Percentiles rank a stretch among this genome's conserved stretches.
Conservation (phyloP, 2,797 vertebrate genomes). For the Pampus argenteus region DNA sequence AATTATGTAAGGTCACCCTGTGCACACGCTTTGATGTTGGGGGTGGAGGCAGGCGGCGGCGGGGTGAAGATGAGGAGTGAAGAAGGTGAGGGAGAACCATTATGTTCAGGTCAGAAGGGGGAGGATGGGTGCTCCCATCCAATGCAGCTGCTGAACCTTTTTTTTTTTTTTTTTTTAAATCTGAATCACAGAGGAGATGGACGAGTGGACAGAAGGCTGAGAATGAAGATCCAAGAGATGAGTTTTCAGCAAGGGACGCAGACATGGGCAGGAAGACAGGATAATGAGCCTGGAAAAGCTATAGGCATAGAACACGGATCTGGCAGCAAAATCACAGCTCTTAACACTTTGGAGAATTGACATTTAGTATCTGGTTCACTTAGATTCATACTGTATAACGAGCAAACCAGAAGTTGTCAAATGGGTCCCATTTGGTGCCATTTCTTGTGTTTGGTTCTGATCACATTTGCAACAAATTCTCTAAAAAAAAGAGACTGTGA, state of each 20-base stretch:
- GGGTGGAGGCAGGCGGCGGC: conserved; percentile 17
- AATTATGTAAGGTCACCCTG: conserved; percentile 54
- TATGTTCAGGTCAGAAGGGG: conserved; percentile 30
- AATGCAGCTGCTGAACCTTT: conserved; percentile 27
- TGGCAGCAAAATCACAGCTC: neutral
- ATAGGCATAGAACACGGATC: neutral
- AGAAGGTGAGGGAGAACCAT: conserved; percentile 13
- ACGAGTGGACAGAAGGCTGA: neutral
- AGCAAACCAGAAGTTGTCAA: neutral
- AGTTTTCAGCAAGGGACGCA: neutral
- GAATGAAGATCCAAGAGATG: neutral
- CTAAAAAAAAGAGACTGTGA: neutral
- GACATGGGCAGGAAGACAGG: neutral
- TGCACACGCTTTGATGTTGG: conserved; percentile 39
- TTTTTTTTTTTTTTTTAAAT: too few relatives aligned
- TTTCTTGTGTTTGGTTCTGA: neutral
- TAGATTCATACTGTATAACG: neutral
- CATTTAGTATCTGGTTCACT: neutral
- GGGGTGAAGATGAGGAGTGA: conserved; percentile 61
- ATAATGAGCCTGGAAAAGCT: conserved; percentile 10
- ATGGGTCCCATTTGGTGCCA: neutral
- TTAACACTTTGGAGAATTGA: neutral
- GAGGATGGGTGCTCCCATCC: conserved; percentile 21
- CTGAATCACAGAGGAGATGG: conserved; percentile 37
- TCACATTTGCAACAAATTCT: neutral